Base-by-base conservation (phyloP, 2,888 invertebrate genomes). In the Leptura quadrifasciata region DNA sequence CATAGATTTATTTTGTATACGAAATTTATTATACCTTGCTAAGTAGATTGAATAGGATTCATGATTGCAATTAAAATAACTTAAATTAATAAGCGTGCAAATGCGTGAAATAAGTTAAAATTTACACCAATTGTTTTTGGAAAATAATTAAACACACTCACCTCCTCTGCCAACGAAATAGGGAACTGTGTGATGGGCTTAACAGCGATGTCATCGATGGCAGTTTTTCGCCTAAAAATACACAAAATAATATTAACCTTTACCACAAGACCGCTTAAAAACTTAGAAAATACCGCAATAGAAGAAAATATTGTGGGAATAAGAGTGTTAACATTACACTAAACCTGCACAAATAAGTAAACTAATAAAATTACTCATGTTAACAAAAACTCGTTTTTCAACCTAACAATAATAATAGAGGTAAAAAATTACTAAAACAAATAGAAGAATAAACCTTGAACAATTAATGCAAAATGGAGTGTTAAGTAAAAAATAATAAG, bases 101-200 rank as follows among this genome's bases (percentile, higher is more conserved):
- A 68, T 72, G 65, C 72, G 61, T 68, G 74, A 58, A 31, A 55
- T 55, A 31, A 12, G 52, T n/a, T 61, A 71, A 55, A 52, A 64
- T 31, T 6, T 52, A 17, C 17, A 70, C 57, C 61, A 52, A 39
- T 17, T 39, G 67, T 55, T n/a, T 68, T 52, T 15, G 17, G 55
- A 60, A 67, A 72, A 58, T 24, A n/a, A n/a, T n/a, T n/a, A n/a
- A n/a, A n/a, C n/a, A 47, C 57, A 89, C 92, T 91, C 88, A 95
- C 95, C 92, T 96, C 96, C 89, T 96, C 96, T 85, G 95, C 95
- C 74, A 96, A 89, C n/a, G 94, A 92, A 31, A 95, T 92, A 21
- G 97, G 97, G 88, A 97, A 97, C 88, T 95, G 95, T 24, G 94
- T 94, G 70, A 97, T 92, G 9, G 97, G 96, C 87, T 95, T 96